Evolutionary conservation across 2,888 invertebrate genomes (phyloP).

Genomic region (Microplitis manilae): DNA sequence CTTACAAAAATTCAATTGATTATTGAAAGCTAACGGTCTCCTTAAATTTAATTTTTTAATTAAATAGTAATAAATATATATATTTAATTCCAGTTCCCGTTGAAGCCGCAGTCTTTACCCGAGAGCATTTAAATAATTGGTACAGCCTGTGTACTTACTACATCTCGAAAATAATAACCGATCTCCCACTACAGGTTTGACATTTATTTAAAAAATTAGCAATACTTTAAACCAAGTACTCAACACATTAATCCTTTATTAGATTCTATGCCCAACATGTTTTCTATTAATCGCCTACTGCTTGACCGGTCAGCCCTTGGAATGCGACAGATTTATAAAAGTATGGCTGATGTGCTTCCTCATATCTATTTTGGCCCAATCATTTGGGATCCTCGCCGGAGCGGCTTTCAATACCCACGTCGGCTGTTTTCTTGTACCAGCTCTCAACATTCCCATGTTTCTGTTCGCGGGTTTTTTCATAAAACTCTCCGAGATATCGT

Average conservation of each 20-base stretch:
- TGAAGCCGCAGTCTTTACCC: conserved; percentile 81
- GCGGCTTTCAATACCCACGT: conserved; percentile 81
- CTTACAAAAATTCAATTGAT: too few relatives aligned
- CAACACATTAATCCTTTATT: conserved; percentile 56
- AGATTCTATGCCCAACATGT: conserved; percentile 82
- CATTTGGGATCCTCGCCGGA: conserved; percentile 83
- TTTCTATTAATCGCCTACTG: conserved; percentile 84
- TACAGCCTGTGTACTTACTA: conserved; percentile 82
- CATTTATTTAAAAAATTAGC: not conserved
- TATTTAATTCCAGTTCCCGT: conserved; percentile 77
- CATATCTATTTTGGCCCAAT: conserved; percentile 83
- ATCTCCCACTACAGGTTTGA: conserved; percentile 81
- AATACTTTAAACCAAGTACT: not conserved
- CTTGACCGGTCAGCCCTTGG: conserved; percentile 84
- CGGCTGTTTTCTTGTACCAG: conserved; percentile 85
- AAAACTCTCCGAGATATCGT: conserved; percentile 81
- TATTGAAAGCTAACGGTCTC: too few relatives aligned
- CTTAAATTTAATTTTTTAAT: too few relatives aligned
- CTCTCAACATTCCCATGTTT: conserved; percentile 84
- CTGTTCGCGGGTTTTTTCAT: conserved; percentile 90
- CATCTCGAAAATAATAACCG: conserved; percentile 82
- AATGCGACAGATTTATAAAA: conserved; percentile 76
- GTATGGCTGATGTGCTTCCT: conserved; percentile 80
- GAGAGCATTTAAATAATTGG: conserved; percentile 86
- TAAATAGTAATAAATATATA: not conserved